These are phyloP conservation scores for Bombus terrestris DNA, from an alignment of 1,140 invertebrate species.

Conservation along the genomic window DNA sequence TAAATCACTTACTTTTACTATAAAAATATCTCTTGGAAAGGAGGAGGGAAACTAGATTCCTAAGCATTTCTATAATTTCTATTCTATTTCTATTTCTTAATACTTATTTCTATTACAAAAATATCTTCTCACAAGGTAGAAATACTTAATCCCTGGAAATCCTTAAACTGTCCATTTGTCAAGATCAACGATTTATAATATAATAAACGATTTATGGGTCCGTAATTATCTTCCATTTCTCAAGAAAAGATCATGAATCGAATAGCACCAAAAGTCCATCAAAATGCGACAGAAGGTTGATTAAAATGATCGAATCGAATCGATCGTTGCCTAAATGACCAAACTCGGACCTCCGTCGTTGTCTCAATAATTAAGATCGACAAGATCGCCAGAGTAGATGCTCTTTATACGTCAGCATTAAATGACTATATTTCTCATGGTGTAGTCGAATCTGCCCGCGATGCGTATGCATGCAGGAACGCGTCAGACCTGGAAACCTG, in stretches of 20 bases:
- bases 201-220: not conserved
- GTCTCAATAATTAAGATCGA: not conserved
- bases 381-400: not conserved
- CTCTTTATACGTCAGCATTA: not conserved
- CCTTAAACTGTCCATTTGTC: not conserved
- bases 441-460: not conserved
- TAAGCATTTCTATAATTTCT: not conserved
- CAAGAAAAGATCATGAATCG: too few relatives aligned
- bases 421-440: slow-evolving; percentile 41
- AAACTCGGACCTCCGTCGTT: not conserved
- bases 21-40: too few relatives aligned
- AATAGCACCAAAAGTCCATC: not conserved
- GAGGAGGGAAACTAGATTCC: not conserved
- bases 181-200: not conserved
- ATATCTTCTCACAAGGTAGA: not conserved
- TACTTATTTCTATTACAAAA: too few relatives aligned
- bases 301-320: not conserved
- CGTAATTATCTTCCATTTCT: too few relatives aligned
- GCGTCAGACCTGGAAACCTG: slow-evolving; percentile 39
- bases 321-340: not conserved
- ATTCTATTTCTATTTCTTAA: too few relatives aligned
- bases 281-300: too few relatives aligned
- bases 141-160: not conserved
- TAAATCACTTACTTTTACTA: too few relatives aligned
- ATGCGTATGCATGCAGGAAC: slow-evolving; percentile 2